These are phyloP conservation scores for Sander lucioperca DNA, from an alignment of 2,113 vertebrate genomes.

Conservation along the genomic window DNA sequence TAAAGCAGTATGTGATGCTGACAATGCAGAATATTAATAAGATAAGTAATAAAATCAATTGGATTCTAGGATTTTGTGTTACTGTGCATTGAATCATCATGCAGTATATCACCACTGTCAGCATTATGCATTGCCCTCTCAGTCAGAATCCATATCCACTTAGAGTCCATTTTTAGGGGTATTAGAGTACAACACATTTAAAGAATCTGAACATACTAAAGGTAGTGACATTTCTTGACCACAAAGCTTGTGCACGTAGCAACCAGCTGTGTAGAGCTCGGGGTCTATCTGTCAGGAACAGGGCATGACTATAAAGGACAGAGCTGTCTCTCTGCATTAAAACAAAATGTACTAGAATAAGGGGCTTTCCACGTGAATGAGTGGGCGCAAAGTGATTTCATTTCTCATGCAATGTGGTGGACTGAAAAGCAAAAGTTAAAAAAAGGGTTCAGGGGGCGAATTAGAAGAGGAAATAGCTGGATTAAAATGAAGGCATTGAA, in stretches of 20 bases:
- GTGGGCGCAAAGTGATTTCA: constrained; percentile 70
- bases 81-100: constrained; percentile 71
- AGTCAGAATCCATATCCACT: constrained; percentile 57
- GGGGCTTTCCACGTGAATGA: constrained; percentile 73
- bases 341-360: constrained; percentile 68
- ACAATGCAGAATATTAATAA: constrained; percentile 72
- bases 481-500: constrained; percentile 55
- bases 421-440: constrained; percentile 15
- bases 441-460: constrained; percentile 24
- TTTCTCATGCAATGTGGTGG: constrained; percentile 69
- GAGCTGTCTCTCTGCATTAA: constrained; percentile 78
- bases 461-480: constrained; percentile 11
- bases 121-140: constrained; percentile 52
- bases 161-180: constrained; percentile 37
- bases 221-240: constrained; percentile 43
- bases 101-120: constrained; percentile 68
- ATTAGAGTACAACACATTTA: constrained; percentile 34
- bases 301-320: constrained; percentile 68
- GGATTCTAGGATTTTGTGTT: constrained; percentile 71
- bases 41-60: constrained; percentile 76
- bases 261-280: constrained; percentile 27
- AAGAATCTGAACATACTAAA: constrained; percentile 30
- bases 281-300: constrained; percentile 65
- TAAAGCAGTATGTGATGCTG: constrained; percentile 66
- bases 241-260: constrained; percentile 43